A percentile compares a stretch with the other conserved stretches of the same genome.
Evolutionary conservation across 2,113 vertebrate species (phyloP).

Genomic region (Sturnus vulgaris): DNA sequence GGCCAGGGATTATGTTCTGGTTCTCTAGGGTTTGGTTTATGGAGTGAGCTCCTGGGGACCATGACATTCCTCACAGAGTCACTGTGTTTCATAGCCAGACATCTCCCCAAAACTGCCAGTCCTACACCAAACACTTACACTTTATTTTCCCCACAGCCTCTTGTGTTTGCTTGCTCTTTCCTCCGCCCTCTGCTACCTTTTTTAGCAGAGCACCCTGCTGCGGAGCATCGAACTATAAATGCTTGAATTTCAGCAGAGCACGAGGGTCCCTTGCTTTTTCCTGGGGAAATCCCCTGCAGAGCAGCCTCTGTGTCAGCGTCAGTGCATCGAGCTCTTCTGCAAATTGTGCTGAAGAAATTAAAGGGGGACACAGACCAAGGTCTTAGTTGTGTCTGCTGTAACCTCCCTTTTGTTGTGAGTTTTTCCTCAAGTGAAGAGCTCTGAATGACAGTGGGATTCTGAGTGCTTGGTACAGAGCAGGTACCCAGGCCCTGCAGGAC

Average conservation of each 20-base stretch:
- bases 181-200: not conserved
- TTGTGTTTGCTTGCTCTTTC: not conserved
- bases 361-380: not conserved
- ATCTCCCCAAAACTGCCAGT: not conserved
- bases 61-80: not conserved
- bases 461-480: fast-evolving
- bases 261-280: fast-evolving
- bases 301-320: not conserved
- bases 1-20: not conserved
- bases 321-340: not conserved
- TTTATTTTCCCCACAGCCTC: not conserved
- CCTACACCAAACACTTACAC: not conserved
- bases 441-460: not conserved
- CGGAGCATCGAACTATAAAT: not conserved
- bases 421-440: not conserved
- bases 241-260: not conserved
- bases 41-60: not conserved
- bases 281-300: not conserved
- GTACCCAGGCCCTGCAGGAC: not conserved
- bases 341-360: not conserved
- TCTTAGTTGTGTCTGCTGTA: not conserved
- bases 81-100: not conserved
- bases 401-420: not conserved
- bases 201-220: not conserved
- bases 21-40: not conserved